Evolutionary conservation across 2,888 invertebrate species (phyloP), one percentile per base, ranked within the genome.

Genomic region (Agrotis segetum): DNA sequence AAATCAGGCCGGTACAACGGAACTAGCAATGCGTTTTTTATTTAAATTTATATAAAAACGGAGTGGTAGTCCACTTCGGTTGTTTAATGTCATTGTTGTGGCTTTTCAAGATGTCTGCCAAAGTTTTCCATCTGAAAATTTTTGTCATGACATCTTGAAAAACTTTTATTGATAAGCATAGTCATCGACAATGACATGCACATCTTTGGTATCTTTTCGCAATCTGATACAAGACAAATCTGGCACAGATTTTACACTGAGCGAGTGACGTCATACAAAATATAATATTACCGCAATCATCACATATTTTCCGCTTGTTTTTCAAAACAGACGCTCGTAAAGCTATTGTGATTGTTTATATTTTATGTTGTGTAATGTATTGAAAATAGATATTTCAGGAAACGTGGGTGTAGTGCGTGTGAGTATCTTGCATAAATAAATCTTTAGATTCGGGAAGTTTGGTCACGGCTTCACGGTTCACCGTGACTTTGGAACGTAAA

Each of bases 271-370:
- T 77, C 61, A 74, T 55, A 4, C 14, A 3, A 64, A 24, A 69
- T 66, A 67, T 79, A 71, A 80, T 71, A 60, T 74, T 58, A 83
- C 80, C 74, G 67, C 74, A 83, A 55, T 47, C 59, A 79, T 67
- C 14, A 60, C 52, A 80, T 79, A 74, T 53, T 83, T 83, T 59
- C 59, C 68, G 69, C 66, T 68, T 67, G 67, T 74, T 82, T 79
- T 74, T 72, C 62, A 75, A 52, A 79, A 70, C 80, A 83, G 75
- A 83, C 46, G 80, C 67, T 78, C 80, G 75, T 79, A 68, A 83
- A 83, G 67, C 74, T 73, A 67, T 79, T 82, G 67, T 70, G 58
- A 73, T 56, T 53, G 63, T 83, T 67, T 71, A 69, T 83, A 68
- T 80, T 80, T 61, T 64, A 69, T 79, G 46, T 82, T 82, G 60